These are phyloP conservation scores for Macrophya annulata DNA, from an alignment of 2,888 invertebrate genomes.

Conservation along the genomic window DNA sequence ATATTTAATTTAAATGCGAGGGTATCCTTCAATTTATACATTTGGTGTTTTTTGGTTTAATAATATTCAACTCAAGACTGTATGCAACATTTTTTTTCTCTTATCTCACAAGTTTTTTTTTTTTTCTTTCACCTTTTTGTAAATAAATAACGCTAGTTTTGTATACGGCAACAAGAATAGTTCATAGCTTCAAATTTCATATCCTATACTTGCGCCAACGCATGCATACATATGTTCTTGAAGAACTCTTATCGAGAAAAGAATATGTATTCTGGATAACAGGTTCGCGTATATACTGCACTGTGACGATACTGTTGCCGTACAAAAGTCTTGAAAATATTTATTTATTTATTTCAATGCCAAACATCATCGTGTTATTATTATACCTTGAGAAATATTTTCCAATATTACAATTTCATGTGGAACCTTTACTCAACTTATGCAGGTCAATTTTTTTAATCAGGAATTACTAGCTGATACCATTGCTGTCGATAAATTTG, in stretches of 20 bases:
- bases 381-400: not conserved
- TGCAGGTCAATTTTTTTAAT: no score
- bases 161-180: not conserved
- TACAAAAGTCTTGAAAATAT: not conserved
- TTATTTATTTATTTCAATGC: not conserved
- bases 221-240: not conserved
- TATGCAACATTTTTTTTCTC: slow-evolving; percentile 30
- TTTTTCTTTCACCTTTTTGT: not conserved
- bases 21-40: slow-evolving; percentile 32
- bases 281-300: not conserved
- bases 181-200: not conserved
- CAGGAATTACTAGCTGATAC: no score
- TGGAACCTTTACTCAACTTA: no score
- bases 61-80: slow-evolving; percentile 19
- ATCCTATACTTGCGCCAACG: not conserved
- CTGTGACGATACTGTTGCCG: no score
- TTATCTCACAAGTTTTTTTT: not conserved
- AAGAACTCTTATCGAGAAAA: not conserved
- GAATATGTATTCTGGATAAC: not conserved
- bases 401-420: not conserved
- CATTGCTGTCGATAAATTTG: no score
- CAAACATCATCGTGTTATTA: not conserved
- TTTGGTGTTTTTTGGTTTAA: not conserved
- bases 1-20: slow-evolving; percentile 13
- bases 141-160: not conserved